Evolutionary conservation across 2,888 invertebrate species (phyloP).

Genomic region (Hyles lineata): DNA sequence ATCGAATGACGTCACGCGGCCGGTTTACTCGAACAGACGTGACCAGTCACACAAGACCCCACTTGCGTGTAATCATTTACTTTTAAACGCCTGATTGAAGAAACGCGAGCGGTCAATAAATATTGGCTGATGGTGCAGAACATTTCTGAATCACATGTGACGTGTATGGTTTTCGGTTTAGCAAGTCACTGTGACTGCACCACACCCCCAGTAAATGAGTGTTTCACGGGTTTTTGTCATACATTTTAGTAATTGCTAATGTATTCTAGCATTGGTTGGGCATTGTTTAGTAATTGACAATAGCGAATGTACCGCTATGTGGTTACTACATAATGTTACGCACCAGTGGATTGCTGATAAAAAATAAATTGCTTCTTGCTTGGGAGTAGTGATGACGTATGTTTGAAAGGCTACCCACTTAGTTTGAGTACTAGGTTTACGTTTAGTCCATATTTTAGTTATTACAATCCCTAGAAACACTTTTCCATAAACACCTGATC

Average conservation of each 20-base stretch:
- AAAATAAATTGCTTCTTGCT: too few relatives aligned
- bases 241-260: background rate
- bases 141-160: slow-evolving; percentile 2
- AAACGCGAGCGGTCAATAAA: background rate
- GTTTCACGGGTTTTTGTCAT: slow-evolving; percentile 3
- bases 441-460: too few relatives aligned
- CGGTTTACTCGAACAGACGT: slow-evolving; percentile 31
- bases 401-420: background rate
- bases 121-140: background rate
- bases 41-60: slow-evolving; percentile 43
- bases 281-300: background rate
- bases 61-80: slow-evolving; percentile 11
- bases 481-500: too few relatives aligned
- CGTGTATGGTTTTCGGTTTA: background rate
- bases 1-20: slow-evolving; percentile 46
- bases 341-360: background rate
- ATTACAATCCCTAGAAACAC: too few relatives aligned
- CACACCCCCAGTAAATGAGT: slow-evolving; percentile 7
- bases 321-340: slow-evolving; percentile 1
- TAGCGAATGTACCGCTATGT: background rate
- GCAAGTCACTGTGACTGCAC: slow-evolving; percentile 11
- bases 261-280: too few relatives aligned
- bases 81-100: background rate
- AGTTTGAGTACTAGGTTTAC: too few relatives aligned
- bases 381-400: too few relatives aligned